Evolutionary conservation across 2,888 invertebrate genomes (phyloP), one percentile per base, ranked within the genome.

Genomic region (Caenorhabditis japonica): DNA sequence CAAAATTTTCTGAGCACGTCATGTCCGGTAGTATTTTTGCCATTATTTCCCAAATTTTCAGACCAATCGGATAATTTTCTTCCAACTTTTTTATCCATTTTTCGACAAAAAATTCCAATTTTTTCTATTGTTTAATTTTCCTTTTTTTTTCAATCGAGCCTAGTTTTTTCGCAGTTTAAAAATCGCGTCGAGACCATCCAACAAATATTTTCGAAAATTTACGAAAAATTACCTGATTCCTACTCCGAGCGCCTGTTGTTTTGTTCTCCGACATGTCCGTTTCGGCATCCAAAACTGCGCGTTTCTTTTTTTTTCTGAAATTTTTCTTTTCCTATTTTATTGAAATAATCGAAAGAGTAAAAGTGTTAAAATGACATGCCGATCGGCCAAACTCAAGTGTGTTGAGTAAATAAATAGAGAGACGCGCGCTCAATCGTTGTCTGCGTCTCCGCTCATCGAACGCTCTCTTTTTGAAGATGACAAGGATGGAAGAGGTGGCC

Each of bases 401-500:
- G 36, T 56, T 56, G 60, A 30, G 62, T 53, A 62, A 62, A 62
- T 62, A 62, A 62, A 52, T 25, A 19, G 43, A 36, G 17, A 30
- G 17, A 3, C 21, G 30, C 13, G 15, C 30, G 44, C 38, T 5
- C n/a, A n/a, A n/a, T n/a, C n/a, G n/a, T 13, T 39, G 4, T 62
- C 62, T 46, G 47, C 55, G 53, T 62, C 62, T 62, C 47, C 27
- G 36, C 19, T n/a, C 4, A 44, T 36, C 27, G 19, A n/a, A 13
- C 21, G 12, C 46, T 62, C 21, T 62, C 62, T 62, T 39, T 53
- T 43, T 19, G 19, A 34, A 30, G n/a, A n/a, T 27, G 36, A n/a
- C 36, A 12, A n/a, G 8, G 30, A 12, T 34, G 25, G 34, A 17
- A 23, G 27, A 4, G 19, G 39, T 49, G 64, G 62, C 38, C 46